A percentile compares a stretch with the other conserved stretches of the same genome.
Conservation (phyloP, 2,797 vertebrate genomes). For the Phoebastria nigripes region DNA sequence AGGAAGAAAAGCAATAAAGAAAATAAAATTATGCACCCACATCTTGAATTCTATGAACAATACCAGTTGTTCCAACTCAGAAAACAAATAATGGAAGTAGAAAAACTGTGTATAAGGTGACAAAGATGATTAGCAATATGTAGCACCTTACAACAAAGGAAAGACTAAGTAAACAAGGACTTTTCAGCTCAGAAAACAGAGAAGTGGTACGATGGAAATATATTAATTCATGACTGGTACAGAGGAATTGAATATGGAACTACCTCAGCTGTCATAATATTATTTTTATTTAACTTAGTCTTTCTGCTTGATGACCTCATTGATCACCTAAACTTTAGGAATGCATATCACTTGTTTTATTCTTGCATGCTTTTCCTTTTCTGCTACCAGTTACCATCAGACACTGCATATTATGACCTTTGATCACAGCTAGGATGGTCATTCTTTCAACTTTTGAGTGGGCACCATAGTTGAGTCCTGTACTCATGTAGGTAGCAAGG, state of each 20-base stretch:
- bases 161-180: not conserved
- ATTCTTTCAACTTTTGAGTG: not conserved
- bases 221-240: not conserved
- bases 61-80: not conserved
- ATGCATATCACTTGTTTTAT: not conserved
- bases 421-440: not conserved
- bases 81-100: not conserved
- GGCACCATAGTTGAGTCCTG: not conserved
- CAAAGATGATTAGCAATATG: not conserved
- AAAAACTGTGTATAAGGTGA: not conserved
- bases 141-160: not conserved
- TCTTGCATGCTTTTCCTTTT: not conserved
- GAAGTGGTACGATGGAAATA: not conserved
- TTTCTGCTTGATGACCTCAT: not conserved
- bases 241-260: not conserved
- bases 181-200: not conserved
- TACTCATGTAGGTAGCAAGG: not conserved
- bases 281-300: not conserved
- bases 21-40: not conserved
- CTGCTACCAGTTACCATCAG: not conserved
- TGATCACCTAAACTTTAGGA: not conserved
- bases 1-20: not conserved
- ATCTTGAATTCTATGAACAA: not conserved
- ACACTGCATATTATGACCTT: not conserved
- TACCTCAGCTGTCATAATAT: not conserved